Conservation (phyloP, 92 coral and sea anemone genomes). For the Porites cylindrica region DNA sequence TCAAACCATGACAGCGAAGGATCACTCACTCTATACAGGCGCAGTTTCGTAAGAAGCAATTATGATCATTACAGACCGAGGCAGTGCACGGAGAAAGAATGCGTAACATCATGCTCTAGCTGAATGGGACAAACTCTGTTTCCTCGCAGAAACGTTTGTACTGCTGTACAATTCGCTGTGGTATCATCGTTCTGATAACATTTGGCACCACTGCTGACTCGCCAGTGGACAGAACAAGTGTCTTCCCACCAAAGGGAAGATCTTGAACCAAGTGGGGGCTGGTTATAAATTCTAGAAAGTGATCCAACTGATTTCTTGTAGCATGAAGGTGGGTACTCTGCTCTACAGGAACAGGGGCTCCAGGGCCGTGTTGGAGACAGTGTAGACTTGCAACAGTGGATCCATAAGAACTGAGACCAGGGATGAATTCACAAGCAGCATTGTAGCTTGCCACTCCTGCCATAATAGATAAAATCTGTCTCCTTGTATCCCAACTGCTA, state of each 20-base stretch:
- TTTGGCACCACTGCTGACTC: conserved; percentile 56
- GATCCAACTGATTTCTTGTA: conserved; percentile 68
- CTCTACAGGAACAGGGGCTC: conserved; percentile 59
- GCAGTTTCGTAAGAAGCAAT: too few species aligned
- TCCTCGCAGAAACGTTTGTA: conserved; percentile 51
- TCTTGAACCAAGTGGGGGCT: conserved; percentile 57
- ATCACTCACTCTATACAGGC: too few species aligned
- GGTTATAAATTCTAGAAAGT: conserved; percentile 61
- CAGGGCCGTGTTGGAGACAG: conserved; percentile 61
- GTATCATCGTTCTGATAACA: conserved; percentile 69
- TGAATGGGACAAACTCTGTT: conserved; percentile 44
- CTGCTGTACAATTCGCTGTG: conserved; percentile 58
- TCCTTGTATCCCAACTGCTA: conserved; percentile 47
- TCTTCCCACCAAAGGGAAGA: conserved; percentile 70
- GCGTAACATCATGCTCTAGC: conserved; percentile 42
- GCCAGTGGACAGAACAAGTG: conserved; percentile 53
- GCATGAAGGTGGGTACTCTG: conserved; percentile 61
- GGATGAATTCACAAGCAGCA: conserved; percentile 16
- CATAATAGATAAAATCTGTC: conserved; percentile 42
- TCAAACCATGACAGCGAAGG: too few species aligned
- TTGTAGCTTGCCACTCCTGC: conserved; percentile 51
- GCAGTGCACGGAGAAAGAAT: conserved; percentile 53
- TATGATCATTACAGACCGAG: conserved; percentile 18
- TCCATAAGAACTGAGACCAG: conserved; percentile 67
- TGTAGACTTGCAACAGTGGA: conserved; percentile 64